Conservation (phyloP, 2,797 vertebrate species). For the Valencia hispanica region DNA sequence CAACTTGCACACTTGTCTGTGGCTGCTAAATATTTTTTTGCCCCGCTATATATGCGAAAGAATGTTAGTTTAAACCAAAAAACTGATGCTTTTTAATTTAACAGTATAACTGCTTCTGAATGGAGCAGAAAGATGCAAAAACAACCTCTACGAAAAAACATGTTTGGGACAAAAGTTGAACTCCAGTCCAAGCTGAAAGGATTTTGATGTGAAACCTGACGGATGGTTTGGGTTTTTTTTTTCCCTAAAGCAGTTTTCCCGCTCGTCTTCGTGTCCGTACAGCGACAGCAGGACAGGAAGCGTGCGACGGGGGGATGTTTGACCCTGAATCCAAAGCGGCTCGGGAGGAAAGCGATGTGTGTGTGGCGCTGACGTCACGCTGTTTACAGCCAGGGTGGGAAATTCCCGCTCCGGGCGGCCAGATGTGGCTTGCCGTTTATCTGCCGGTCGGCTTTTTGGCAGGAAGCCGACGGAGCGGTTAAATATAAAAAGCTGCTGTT, state of each 20-base stretch:
- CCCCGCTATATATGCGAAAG: neutral
- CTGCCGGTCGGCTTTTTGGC: slow-evolving; percentile 29
- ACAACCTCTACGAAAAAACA: neutral
- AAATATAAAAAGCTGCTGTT: slow-evolving; percentile 6
- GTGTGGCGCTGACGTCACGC: slow-evolving; percentile 29
- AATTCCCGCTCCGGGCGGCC: slow-evolving; percentile 39
- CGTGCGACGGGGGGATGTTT: slow-evolving; percentile 40
- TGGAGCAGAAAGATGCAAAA: neutral
- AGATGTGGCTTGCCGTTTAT: slow-evolving; percentile 47
- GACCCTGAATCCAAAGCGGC: slow-evolving; percentile 18
- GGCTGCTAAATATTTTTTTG: too few relatives aligned
- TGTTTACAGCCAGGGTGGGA: slow-evolving; percentile 48
- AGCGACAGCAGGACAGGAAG: slow-evolving; percentile 50
- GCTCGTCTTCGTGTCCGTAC: neutral
- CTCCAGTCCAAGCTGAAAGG: neutral
- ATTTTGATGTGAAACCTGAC: neutral
- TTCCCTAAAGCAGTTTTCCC: neutral
- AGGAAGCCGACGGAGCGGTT: slow-evolving; percentile 9
- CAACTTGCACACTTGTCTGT: too few relatives aligned
- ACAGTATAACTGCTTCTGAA: neutral
- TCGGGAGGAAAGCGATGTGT: slow-evolving; percentile 36
- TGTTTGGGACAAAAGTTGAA: neutral
- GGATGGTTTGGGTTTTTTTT: neutral
- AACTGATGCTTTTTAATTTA: neutral
- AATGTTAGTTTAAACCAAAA: neutral